These are phyloP conservation scores for Discoglossus pictus DNA, from an alignment of 2,797 vertebrate genomes.

Conservation along the genomic window DNA sequence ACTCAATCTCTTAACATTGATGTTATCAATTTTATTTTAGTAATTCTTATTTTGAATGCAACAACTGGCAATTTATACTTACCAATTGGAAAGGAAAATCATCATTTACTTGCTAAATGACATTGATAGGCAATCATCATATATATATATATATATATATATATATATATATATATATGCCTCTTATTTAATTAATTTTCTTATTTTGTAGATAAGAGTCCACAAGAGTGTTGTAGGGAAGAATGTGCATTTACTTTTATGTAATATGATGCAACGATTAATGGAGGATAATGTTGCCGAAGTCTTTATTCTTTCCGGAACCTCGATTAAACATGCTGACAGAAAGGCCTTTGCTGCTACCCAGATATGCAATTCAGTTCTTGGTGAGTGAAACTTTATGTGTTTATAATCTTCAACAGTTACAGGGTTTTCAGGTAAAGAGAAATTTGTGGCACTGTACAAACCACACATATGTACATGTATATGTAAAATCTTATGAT, in stretches of 20 bases:
- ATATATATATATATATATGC: too few relatives aligned
- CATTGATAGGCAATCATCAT: background rate
- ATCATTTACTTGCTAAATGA: background rate
- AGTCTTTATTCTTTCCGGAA: too few relatives aligned
- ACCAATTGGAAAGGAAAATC: background rate
- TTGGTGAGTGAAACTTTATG: too few relatives aligned
- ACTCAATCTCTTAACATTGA: background rate
- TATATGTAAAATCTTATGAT: too few relatives aligned
- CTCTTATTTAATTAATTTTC: background rate
- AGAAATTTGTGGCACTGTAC: too few relatives aligned
- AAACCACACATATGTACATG: too few relatives aligned
- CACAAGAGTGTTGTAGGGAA: conserved; percentile 4
- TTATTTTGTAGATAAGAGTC: conserved; percentile 11
- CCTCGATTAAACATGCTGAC: too few relatives aligned
- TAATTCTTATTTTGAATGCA: background rate
- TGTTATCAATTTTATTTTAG: background rate
- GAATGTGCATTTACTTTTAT: conserved; percentile 10
- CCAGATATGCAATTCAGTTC: too few relatives aligned
- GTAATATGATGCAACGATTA: conserved; percentile 3
- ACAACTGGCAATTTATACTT: background rate
- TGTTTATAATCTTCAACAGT: too few relatives aligned
- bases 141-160: too few relatives aligned
- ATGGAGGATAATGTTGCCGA: conserved; percentile 1
- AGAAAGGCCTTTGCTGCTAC: too few relatives aligned
- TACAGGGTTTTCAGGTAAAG: too few relatives aligned